Base-by-base conservation (phyloP, 2,797 vertebrate genomes). In the Anolis apletophallus region DNA sequence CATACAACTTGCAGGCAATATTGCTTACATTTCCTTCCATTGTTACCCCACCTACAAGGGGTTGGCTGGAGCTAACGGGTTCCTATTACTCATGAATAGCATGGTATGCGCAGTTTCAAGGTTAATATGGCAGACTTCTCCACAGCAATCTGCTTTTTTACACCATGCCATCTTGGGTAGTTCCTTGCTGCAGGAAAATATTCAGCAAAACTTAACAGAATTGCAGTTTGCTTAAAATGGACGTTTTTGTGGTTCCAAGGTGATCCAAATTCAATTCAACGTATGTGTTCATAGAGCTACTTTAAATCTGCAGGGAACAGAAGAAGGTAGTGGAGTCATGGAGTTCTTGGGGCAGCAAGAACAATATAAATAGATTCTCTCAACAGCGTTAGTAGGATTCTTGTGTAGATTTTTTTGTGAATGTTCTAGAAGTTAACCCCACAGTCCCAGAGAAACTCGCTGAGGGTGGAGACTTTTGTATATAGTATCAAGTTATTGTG, bases 391-490 rank as follows among this genome's bases (percentile, higher is more conserved):
- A 79, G 73, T 61, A 91, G 81, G 88, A 85, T 88, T 87, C 88
- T 90, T 85, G 91, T 92, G 88, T 68, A 92, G 90, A 81, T 73
- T 83, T 40, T 26, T 81, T 82, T 69, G 26, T 79, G 69, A 79
- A 54, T 84, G 32, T 55, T 87, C 17, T 57, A 52, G 23, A 79
- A 61, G 36, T 80, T 72, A 40, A 36, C 32, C 69, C 10, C 50
- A 12, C 50, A 5, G 23, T 26, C 81, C 54, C 6, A 21, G 23
- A 81, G 52, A 75, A 88, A 90, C 92, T 91, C 81, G 12, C 12
- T 80, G 21, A 19, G 32, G 46, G 32, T 89, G 82, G 83, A 89
- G 76, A 46, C 57, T 36, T 81, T 61, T 26, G 21, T 82, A 81
- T 52, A 26, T 86, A 88, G 52, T 86, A 83, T 46, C 86, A 87